These are phyloP conservation scores for Minunthozetes semirufus DNA, from an alignment of 2,888 invertebrate genomes.

Conservation along the genomic window DNA sequence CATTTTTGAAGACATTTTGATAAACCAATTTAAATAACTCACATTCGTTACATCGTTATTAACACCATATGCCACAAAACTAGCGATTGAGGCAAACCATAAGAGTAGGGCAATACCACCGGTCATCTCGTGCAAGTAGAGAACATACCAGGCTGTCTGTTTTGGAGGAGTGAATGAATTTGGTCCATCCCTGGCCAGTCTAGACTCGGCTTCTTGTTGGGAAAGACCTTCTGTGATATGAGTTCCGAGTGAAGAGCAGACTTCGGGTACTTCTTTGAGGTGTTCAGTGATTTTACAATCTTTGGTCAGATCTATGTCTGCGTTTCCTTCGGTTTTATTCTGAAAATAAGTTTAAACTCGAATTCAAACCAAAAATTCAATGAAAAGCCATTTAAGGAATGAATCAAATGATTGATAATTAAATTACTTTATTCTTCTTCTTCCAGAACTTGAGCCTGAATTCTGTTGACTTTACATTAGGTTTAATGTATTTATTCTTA, in stretches of 20 bases:
- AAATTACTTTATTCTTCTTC: too few relatives aligned
- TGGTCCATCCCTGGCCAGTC: slow-evolving; percentile 77
- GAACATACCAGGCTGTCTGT: slow-evolving; percentile 98
- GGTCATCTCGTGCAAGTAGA: slow-evolving; percentile 97
- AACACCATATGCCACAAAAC: slow-evolving; percentile 88
- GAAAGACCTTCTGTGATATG: neutral
- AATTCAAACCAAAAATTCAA: too few relatives aligned
- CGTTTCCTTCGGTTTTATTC: slow-evolving; percentile 33
- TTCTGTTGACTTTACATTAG: too few relatives aligned
- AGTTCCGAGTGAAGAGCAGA: neutral
- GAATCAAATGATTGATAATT: too few relatives aligned
- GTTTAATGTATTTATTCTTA: too few relatives aligned
- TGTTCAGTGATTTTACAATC: slow-evolving; percentile 33
- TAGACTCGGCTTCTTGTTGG: neutral
- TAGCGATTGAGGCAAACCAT: slow-evolving; percentile 73
- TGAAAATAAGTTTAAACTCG: too few relatives aligned
- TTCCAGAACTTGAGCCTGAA: too few relatives aligned
- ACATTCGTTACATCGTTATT: slow-evolving; percentile 63
- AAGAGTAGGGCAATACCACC: slow-evolving; percentile 70
- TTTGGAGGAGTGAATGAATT: slow-evolving; percentile 94
- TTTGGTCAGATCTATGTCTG: neutral
- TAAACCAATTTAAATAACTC: slow-evolving; percentile 44
- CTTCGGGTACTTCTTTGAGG: neutral
- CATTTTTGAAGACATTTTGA: neutral
- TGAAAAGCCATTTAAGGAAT: too few relatives aligned